Conservation (phyloP, 2,797 vertebrate species). For the Pogonophryne albipinna region DNA sequence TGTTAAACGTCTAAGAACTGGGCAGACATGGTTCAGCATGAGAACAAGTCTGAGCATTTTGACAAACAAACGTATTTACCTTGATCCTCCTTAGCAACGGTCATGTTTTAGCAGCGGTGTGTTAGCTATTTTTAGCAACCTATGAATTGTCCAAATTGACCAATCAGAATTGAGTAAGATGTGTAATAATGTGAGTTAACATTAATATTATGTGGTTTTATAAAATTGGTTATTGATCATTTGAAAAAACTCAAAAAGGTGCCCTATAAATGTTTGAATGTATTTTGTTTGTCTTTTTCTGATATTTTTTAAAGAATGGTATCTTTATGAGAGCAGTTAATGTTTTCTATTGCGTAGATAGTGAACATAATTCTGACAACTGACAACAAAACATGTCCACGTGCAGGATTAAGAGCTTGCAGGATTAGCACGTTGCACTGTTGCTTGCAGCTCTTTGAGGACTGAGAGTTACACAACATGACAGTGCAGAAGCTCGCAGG, state of each 20-base stretch:
- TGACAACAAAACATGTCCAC: slow-evolving; percentile 44
- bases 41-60: slow-evolving; percentile 15
- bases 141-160: too few species aligned
- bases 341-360: not conserved
- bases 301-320: not conserved
- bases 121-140: too few species aligned
- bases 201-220: not conserved
- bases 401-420: slow-evolving; percentile 77
- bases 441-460: slow-evolving; percentile 47
- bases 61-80: not conserved
- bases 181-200: not conserved
- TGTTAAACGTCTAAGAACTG: slow-evolving; percentile 7
- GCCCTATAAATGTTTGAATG: not conserved
- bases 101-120: too few species aligned
- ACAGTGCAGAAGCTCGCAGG: slow-evolving; percentile 40
- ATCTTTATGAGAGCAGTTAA: not conserved
- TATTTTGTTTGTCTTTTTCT: not conserved
- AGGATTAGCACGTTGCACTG: slow-evolving; percentile 68
- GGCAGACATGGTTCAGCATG: slow-evolving; percentile 21
- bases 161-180: too few species aligned
- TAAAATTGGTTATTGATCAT: not conserved
- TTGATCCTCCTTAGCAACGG: too few species aligned
- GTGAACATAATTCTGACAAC: not conserved
- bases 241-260: not conserved
- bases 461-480: slow-evolving; percentile 70